Conservation (phyloP, 2,113 vertebrate species). For the Rhineura floridana region DNA sequence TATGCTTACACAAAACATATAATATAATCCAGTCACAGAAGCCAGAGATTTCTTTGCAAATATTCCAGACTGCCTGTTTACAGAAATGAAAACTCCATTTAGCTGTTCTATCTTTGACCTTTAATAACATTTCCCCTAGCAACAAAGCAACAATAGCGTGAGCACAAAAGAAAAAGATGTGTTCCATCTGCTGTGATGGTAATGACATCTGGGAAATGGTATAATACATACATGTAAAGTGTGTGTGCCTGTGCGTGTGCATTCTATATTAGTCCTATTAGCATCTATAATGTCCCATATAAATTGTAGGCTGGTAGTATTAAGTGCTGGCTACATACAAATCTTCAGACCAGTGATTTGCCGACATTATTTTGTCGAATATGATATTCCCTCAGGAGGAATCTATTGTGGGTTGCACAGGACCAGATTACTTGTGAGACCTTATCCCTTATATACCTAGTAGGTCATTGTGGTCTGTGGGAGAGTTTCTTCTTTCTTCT, state of each 20-base stretch:
- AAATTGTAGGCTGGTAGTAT: neutral
- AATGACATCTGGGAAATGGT: neutral
- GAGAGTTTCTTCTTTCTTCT: no score
- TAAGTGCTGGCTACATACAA: neutral
- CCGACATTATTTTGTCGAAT: no score
- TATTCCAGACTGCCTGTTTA: neutral
- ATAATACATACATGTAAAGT: neutral
- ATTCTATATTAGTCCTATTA: neutral
- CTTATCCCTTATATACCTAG: no score
- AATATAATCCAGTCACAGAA: neutral
- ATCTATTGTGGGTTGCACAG: no score
- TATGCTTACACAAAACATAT: neutral
- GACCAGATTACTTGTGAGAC: no score
- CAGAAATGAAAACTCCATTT: neutral
- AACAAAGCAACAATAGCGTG: neutral
- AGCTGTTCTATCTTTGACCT: neutral
- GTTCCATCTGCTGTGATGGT: neutral
- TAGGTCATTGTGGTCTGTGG: no score
- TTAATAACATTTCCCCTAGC: neutral
- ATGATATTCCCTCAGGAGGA: no score
- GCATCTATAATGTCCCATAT: neutral
- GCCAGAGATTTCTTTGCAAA: constrained; percentile 8
- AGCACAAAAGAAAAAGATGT: neutral
- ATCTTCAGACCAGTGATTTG: no score
- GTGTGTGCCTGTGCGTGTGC: neutral